Base-by-base conservation (phyloP, 2,797 vertebrate species). In the Silurus aristotelis region DNA sequence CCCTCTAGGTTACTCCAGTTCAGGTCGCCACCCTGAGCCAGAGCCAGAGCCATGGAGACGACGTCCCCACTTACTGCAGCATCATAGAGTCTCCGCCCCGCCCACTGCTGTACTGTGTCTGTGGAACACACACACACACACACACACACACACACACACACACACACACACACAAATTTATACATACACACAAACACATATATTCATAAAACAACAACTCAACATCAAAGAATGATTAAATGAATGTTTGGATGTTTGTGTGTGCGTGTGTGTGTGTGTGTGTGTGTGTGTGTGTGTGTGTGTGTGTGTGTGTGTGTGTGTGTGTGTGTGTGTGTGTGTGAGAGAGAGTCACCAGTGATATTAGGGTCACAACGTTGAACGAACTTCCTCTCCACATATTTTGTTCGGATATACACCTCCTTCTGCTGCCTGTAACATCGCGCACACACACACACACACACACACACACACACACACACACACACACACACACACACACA, bases 331-430 rank as follows among this genome's bases (percentile, higher is more conserved):
- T 46, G 14, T 64, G 71, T 52, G 52, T 58, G 48, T 38, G 43
- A 77, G 3, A 5, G 10, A 14, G 63, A n/a, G 7, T 83, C 13
- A 93, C 93, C 60, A 72, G 84, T 61, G 55, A 60, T 71, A 19
- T 76, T 48, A 5, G 85, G 78, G 19, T 81, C 77, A 80, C 82
- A n/a, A 70, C 52, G 84, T 20, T 63, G 20, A 25, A 95, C 91
- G 3, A 95, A 96, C 64, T 87, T 93, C 88, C 91, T 94, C 87
- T 95, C 93, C 87, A 95, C 94, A 5, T 95, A 96, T 52, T 96
- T 96, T 31, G 92, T 91, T 84, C 86, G 92, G 84, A 95, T 95
- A 94, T 94, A 96, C 13, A 60, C 56, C 84, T 95, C 95, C n/a
- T 95, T 95, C 84, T 95, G 93, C 0, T 91, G 88, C 6, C 95